Percentiles rank a stretch among this genome's conserved stretches.
Conservation (phyloP, 2,888 invertebrate species). For the Morpho helenor region DNA sequence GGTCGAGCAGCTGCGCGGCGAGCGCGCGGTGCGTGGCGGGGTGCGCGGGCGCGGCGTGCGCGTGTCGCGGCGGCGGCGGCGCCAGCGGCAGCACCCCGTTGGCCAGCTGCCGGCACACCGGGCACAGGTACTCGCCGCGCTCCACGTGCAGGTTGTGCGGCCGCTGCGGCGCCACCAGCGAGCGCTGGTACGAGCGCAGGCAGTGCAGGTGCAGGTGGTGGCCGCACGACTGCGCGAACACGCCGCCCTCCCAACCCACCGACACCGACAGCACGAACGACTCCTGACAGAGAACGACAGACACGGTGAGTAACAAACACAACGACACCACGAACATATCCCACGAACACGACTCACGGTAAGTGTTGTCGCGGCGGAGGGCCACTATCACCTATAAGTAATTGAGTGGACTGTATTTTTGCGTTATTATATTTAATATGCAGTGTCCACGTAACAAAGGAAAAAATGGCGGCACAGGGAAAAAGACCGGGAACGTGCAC, state of each 20-base stretch:
- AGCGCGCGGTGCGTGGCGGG: slow-evolving; percentile 46
- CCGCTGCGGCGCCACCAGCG: slow-evolving; percentile 88
- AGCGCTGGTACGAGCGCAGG: slow-evolving; percentile 92
- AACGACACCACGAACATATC: no score
- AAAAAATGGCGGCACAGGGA: no score
- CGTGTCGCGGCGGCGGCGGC: slow-evolving; percentile 82
- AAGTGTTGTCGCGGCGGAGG: no score
- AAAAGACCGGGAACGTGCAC: no score
- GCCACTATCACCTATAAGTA: no score
- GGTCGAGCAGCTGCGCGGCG: slow-evolving; percentile 65
- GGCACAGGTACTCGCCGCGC: slow-evolving; percentile 94
- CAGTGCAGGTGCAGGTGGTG: slow-evolving; percentile 98
- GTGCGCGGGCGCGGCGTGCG: slow-evolving; percentile 82
- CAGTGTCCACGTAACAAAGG: no score
- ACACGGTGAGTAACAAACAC: not conserved
- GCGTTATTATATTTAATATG: no score
- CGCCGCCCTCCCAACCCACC: slow-evolving; percentile 94
- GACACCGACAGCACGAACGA: slow-evolving; percentile 88
- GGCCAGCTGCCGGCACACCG: slow-evolving; percentile 91
- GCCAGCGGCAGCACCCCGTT: slow-evolving; percentile 90
- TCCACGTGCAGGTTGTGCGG: slow-evolving; percentile 84
- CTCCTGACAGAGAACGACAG: slow-evolving; percentile 58
- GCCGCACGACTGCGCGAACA: slow-evolving; percentile 96
- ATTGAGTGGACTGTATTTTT: no score
- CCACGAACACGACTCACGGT: no score